These are phyloP conservation scores for Eutolmus rufibarbis DNA, from an alignment of 2,888 invertebrate genomes.

Conservation along the genomic window DNA sequence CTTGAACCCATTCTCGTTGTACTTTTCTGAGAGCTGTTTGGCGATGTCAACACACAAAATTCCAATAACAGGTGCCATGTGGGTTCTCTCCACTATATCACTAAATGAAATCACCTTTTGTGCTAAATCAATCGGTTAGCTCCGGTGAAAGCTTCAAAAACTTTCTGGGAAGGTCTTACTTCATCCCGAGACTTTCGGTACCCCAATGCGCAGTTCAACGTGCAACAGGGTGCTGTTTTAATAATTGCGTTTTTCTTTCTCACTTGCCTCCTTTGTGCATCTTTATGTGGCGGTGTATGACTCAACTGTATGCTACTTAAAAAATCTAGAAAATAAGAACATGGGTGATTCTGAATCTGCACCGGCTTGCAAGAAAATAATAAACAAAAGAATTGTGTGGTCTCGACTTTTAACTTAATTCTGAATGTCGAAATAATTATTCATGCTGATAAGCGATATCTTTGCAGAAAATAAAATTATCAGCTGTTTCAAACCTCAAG, in stretches of 20 bases:
- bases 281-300: background rate
- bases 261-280: background rate
- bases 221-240: background rate
- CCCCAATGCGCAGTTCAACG: background rate
- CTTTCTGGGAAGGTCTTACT: background rate
- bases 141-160: background rate
- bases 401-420: too few species aligned
- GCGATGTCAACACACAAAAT: constrained; percentile 75
- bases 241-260: background rate
- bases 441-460: too few species aligned
- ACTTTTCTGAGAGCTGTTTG: constrained; percentile 64
- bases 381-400: background rate
- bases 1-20: constrained; percentile 65
- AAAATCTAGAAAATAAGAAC: too few species aligned
- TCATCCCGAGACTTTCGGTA: background rate
- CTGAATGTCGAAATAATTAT: too few species aligned
- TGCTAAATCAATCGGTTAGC: background rate
- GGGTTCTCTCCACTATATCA: background rate
- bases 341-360: too few species aligned
- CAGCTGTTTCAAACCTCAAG: too few species aligned
- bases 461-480: too few species aligned
- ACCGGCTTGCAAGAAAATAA: background rate
- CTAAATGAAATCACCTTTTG: background rate
- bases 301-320: background rate
- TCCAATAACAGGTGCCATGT: constrained; percentile 69